Evolutionary conservation across 1,140 invertebrate genomes (phyloP), one percentile per base, ranked within the genome.

Genomic region (Tyrophagus putrescentiae): DNA sequence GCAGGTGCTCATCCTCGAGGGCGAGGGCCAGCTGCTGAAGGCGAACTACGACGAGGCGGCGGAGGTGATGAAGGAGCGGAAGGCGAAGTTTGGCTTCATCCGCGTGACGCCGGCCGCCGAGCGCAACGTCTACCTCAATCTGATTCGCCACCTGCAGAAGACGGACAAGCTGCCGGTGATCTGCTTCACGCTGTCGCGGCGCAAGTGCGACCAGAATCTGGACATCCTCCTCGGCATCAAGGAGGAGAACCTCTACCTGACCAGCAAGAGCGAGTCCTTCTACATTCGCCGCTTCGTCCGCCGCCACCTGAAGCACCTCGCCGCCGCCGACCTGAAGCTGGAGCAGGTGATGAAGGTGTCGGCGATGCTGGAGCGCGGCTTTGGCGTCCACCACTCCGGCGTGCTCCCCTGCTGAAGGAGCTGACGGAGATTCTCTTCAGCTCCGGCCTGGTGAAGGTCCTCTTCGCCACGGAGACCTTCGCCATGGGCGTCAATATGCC

Each of bases 401-500:
- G 92, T 98, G 65, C 72, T 98, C 54, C 94, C 0, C 86, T 98
- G 65, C 76, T 98, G 0, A 97, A 98, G 71, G 95, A 98, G 78
- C 89, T 97, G 50, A 92, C 98, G 0, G 95, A 98, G 75, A 86
- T 98, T 80, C 74, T 97, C 0, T 98, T 98, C 72, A 86, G 93
- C 69, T 79, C 79, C 67, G 87, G 90, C 1, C 77, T 87, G 59
- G 87, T 98, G 4, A 92, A 90, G 76, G 84, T 86, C 59, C 72
- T 98, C 18, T 97, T 98, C 77, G 93, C 94, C 0, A 98, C 95
- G 3, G 94, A 98, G 78, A 98, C 94, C 21, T 98, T 98, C 78
- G 92, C 93, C 0, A 96, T 98, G 88, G 94, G 94, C 23, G 90
- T 98, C 0, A 98, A 98, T 72, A 98, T 98, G 94, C 94, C 94